phyloP scores from a whole-genome alignment of 2,888 invertebrate species.

The Xanthorhoe spadicearia region DNA sequence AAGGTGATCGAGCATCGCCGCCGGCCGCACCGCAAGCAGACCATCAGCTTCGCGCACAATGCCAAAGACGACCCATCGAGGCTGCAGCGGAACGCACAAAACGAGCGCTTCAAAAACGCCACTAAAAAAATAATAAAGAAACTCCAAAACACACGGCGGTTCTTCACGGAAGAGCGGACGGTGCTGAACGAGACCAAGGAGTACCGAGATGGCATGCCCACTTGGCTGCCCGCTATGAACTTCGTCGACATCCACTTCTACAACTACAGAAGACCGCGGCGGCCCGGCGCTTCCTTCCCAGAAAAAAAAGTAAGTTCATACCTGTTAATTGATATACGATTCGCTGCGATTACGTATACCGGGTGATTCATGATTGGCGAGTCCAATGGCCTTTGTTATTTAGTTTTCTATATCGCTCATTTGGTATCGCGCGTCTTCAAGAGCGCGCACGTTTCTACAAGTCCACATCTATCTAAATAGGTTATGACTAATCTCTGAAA shows the following conservation, averaged over 20 bases:
- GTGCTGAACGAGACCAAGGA: slow-evolving; percentile 67
- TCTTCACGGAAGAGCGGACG: slow-evolving; percentile 65
- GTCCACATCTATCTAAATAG: slow-evolving; percentile 44
- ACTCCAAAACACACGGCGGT: slow-evolving; percentile 67
- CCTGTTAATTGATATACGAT: slow-evolving; percentile 34
- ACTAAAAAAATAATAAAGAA: slow-evolving; percentile 70
- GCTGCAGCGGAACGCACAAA: slow-evolving; percentile 56
- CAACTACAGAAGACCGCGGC: slow-evolving; percentile 58
- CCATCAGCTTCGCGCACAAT: slow-evolving; percentile 51
- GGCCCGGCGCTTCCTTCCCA: slow-evolving; percentile 58
- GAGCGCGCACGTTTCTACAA: slow-evolving; percentile 45
- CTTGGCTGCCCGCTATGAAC: slow-evolving; percentile 75
- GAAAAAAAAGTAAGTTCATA: slow-evolving; percentile 70
- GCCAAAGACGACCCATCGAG: slow-evolving; percentile 61
- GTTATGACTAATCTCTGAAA: slow-evolving; percentile 41
- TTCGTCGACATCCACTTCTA: slow-evolving; percentile 75
- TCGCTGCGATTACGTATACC: slow-evolving; percentile 39
- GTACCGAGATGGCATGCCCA: slow-evolving; percentile 72
- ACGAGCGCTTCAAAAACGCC: slow-evolving; percentile 65
- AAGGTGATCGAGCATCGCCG: slow-evolving; percentile 50
- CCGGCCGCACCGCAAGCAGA: slow-evolving; percentile 53
- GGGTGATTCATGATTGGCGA: slow-evolving; percentile 44
- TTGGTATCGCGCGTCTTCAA: slow-evolving; percentile 44
- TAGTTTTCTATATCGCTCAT: slow-evolving; percentile 44
- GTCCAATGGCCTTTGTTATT: slow-evolving; percentile 45